These are phyloP conservation scores for Myotis lucifugus DNA, from an alignment of 2,113 vertebrate genomes.

Conservation along the genomic window DNA sequence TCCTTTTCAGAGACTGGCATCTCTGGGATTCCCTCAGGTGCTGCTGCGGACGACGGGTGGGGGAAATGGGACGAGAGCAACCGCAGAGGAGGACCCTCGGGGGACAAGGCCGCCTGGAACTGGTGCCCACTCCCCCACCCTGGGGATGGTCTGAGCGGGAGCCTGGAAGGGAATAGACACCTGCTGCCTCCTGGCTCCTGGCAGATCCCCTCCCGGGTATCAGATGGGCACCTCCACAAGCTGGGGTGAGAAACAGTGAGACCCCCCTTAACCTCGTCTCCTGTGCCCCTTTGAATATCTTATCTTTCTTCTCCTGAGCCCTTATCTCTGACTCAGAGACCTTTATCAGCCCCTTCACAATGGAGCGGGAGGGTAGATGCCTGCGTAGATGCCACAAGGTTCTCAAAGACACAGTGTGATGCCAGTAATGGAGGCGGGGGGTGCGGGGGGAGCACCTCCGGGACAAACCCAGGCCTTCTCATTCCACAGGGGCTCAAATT, in stretches of 20 bases:
- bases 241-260: not conserved
- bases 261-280: not conserved
- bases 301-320: not conserved
- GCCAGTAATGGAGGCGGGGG: not conserved
- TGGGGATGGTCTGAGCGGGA: not conserved
- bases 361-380: not conserved
- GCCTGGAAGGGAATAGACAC: not conserved
- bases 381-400: not conserved
- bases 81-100: not conserved
- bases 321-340: not conserved
- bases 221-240: not conserved
- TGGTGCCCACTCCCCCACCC: not conserved
- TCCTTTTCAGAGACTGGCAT: not conserved
- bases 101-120: not conserved
- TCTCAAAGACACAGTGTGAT: not conserved
- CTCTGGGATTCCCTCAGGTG: not conserved
- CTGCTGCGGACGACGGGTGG: not conserved
- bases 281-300: not conserved
- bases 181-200: not conserved
- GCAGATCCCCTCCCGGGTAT: not conserved
- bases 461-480: not conserved
- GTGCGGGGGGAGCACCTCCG: not conserved
- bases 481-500: not conserved
- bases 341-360: not conserved
- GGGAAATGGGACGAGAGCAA: not conserved